These are phyloP conservation scores for Ataeniobius toweri DNA, from an alignment of 2,797 vertebrate genomes.

Conservation along the genomic window DNA sequence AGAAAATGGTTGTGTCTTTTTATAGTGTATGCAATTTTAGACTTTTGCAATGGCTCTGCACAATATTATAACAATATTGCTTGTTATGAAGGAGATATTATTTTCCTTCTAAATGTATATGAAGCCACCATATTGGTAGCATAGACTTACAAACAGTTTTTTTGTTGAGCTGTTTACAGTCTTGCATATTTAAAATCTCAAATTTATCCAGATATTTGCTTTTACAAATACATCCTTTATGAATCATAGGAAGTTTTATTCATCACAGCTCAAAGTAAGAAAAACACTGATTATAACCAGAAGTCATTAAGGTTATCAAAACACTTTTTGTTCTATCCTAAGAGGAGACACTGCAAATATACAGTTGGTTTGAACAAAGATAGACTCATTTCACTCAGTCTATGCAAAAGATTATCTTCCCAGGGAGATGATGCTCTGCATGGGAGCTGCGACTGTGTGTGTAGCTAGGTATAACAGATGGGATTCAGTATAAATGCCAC, in stretches of 20 bases:
- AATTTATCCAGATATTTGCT: neutral
- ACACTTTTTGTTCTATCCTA: constrained; percentile 26
- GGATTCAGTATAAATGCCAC: constrained; percentile 55
- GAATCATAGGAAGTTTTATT: neutral
- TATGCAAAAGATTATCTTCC: constrained; percentile 58
- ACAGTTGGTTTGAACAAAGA: constrained; percentile 44
- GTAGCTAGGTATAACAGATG: constrained; percentile 67
- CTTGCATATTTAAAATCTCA: neutral
- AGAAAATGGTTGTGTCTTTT: too few relatives aligned
- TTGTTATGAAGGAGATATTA: too few relatives aligned
- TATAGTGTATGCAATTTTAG: too few relatives aligned
- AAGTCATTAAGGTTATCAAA: constrained; percentile 3
- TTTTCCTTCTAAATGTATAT: too few relatives aligned
- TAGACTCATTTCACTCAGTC: constrained; percentile 37
- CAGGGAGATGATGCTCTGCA: constrained; percentile 47
- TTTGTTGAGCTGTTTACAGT: neutral
- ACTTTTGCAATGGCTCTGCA: too few relatives aligned
- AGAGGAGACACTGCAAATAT: constrained; percentile 24
- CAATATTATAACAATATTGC: too few relatives aligned
- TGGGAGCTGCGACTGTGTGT: constrained; percentile 48
- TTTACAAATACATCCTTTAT: neutral
- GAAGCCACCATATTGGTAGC: neutral
- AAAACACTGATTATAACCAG: neutral
- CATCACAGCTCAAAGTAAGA: neutral
- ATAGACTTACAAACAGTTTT: neutral